These are phyloP conservation scores for Portevinia maculata DNA, from an alignment of 2,888 invertebrate genomes.

Conservation along the genomic window DNA sequence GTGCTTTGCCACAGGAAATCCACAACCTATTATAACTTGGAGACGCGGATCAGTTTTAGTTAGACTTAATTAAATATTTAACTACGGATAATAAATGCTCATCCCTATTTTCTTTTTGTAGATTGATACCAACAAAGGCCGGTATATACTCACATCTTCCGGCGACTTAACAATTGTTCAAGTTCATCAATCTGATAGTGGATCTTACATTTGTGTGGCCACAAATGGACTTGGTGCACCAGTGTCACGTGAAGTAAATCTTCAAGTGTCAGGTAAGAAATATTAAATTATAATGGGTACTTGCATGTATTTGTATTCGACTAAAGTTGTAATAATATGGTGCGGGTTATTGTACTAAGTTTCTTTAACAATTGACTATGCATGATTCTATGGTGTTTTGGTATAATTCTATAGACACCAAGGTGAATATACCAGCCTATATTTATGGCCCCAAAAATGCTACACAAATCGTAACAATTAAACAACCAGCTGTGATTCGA, in stretches of 20 bases:
- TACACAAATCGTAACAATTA: conserved; percentile 88
- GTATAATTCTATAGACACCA: conserved; percentile 39
- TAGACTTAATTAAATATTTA: conserved; percentile 69
- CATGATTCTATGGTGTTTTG: conserved; percentile 52
- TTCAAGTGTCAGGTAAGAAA: conserved; percentile 89
- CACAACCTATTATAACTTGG: conserved; percentile 91
- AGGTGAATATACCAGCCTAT: conserved; percentile 83
- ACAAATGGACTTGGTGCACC: conserved; percentile 90
- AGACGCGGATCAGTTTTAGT: conserved; percentile 88
- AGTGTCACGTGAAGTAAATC: conserved; percentile 86
- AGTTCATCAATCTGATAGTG: conserved; percentile 90
- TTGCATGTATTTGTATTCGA: conserved; percentile 43
- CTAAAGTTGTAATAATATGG: conserved; percentile 65
- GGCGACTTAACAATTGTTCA: conserved; percentile 93
- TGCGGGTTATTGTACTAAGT: conserved; percentile 72
- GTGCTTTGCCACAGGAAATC: conserved; percentile 90
- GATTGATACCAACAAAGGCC: conserved; percentile 89
- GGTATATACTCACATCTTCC: conserved; percentile 88
- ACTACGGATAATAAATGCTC: neutral
- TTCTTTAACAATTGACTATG: conserved; percentile 62
- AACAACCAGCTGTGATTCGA: conserved; percentile 87
- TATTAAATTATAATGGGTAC: neutral
- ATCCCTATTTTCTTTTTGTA: conserved; percentile 79
- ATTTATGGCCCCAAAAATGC: conserved; percentile 88
- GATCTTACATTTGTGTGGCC: conserved; percentile 93